phyloP scores from a whole-genome alignment of 1,140 invertebrate genomes.

The Idris sp. region DNA sequence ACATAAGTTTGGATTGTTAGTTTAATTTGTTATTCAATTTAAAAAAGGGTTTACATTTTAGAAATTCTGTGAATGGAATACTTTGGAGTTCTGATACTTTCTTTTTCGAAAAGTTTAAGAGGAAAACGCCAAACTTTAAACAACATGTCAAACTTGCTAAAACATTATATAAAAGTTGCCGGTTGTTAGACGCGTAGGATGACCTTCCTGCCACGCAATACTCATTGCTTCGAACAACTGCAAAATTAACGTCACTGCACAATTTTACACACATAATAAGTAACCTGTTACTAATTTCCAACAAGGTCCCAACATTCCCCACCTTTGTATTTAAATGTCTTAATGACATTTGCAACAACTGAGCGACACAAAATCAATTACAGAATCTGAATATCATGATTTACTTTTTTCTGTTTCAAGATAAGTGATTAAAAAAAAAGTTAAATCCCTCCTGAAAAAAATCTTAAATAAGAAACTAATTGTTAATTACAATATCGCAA shows the following conservation, averaged over 20 bases:
- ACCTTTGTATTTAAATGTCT: slow-evolving; percentile 21
- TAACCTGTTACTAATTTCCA: slow-evolving; percentile 37
- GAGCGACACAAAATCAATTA: slow-evolving; percentile 2
- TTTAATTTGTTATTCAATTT: too few species aligned
- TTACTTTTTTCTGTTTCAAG: too few species aligned
- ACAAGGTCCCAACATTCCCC: slow-evolving; percentile 33
- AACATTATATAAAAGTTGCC: slow-evolving; percentile 48
- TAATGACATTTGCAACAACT: background rate
- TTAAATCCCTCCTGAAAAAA: too few species aligned
- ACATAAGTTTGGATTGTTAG: too few species aligned
- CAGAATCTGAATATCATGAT: background rate
- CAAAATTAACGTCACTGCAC: slow-evolving; percentile 35
- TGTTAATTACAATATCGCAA: too few species aligned
- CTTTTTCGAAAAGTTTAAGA: too few species aligned
- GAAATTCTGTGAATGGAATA: too few species aligned
- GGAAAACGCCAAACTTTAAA: slow-evolving; percentile 24
- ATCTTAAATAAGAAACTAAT: too few species aligned
- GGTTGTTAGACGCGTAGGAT: slow-evolving; percentile 45
- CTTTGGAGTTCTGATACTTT: too few species aligned
- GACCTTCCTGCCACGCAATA: slow-evolving; percentile 50
- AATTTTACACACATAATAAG: slow-evolving; percentile 38
- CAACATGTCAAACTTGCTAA: slow-evolving; percentile 16
- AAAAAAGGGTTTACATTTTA: too few species aligned
- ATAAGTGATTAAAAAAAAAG: too few species aligned
- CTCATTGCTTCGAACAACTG: slow-evolving; percentile 29